Evolutionary conservation across 30 jellyfish, hydroid and myxozoan genomes (phyloP).

Genomic region (Aurelia aurita): DNA sequence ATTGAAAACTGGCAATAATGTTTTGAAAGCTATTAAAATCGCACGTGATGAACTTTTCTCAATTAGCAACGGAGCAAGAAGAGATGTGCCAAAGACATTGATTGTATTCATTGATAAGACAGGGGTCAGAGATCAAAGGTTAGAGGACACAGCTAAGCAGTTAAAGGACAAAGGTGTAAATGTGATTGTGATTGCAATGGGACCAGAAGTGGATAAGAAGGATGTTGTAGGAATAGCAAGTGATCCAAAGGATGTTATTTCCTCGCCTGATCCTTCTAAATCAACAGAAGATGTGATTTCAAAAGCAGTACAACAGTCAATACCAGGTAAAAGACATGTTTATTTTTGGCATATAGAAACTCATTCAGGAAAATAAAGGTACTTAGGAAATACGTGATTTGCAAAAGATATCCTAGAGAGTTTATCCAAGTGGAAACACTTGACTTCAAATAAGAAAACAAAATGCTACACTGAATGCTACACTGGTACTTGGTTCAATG

Average conservation of each 20-base stretch:
- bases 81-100: slow-evolving; percentile 45
- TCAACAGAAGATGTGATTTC: too few species aligned
- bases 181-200: slow-evolving; percentile 24
- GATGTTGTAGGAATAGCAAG: slow-evolving; percentile 28
- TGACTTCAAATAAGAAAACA: too few species aligned
- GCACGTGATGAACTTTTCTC: slow-evolving; percentile 35
- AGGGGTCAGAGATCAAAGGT: not conserved
- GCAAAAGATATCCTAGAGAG: too few species aligned
- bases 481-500: too few species aligned
- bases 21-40: slow-evolving; percentile 58
- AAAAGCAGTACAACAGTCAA: too few species aligned
- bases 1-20: slow-evolving; percentile 2
- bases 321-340: too few species aligned
- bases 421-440: too few species aligned
- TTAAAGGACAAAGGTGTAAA: slow-evolving; percentile 19
- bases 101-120: slow-evolving; percentile 5
- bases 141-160: not conserved
- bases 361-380: too few species aligned
- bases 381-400: too few species aligned
- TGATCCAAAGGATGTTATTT: slow-evolving; percentile 3
- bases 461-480: too few species aligned
- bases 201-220: slow-evolving; percentile 14
- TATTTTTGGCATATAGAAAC: too few species aligned
- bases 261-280: not conserved
- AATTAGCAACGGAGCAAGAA: slow-evolving; percentile 33